These are phyloP conservation scores for Gopherus evgoodei DNA, from an alignment of 2,113 vertebrate genomes.

Conservation along the genomic window DNA sequence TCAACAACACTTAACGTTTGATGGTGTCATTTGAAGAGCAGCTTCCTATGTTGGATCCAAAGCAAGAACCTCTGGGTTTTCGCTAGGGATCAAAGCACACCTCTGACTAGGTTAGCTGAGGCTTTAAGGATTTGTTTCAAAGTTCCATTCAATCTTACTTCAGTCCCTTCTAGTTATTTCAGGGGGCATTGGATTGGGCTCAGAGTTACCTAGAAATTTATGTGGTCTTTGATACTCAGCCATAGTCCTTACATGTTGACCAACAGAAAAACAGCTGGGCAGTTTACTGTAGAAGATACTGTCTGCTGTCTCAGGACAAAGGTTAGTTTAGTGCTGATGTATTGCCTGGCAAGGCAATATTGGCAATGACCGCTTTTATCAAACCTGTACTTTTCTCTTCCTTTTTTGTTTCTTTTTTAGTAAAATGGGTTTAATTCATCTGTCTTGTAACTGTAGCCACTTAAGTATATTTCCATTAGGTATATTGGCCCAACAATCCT, in stretches of 20 bases:
- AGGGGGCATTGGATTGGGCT: slow-evolving; percentile 33
- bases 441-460: background rate
- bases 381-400: background rate
- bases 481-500: background rate
- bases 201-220: background rate
- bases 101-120: background rate
- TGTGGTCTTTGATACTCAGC: slow-evolving; percentile 22
- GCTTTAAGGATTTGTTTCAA: slow-evolving; percentile 62
- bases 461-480: background rate
- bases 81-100: slow-evolving; percentile 15
- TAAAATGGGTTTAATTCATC: background rate
- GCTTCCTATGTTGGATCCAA: background rate
- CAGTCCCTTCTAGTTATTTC: slow-evolving; percentile 55
- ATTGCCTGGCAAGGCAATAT: background rate
- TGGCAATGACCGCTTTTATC: background rate
- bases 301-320: background rate
- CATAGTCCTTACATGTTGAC: background rate
- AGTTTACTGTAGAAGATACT: background rate
- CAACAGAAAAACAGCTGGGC: background rate
- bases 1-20: too few relatives aligned
- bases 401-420: background rate
- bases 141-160: slow-evolving; percentile 49
- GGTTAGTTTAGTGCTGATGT: background rate
- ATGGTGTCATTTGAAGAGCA: background rate
- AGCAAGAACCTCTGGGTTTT: slow-evolving; percentile 16